Percentiles rank a stretch among this genome's conserved stretches.
Conservation (phyloP, 2,113 vertebrate species). For the Tor tambroides region DNA sequence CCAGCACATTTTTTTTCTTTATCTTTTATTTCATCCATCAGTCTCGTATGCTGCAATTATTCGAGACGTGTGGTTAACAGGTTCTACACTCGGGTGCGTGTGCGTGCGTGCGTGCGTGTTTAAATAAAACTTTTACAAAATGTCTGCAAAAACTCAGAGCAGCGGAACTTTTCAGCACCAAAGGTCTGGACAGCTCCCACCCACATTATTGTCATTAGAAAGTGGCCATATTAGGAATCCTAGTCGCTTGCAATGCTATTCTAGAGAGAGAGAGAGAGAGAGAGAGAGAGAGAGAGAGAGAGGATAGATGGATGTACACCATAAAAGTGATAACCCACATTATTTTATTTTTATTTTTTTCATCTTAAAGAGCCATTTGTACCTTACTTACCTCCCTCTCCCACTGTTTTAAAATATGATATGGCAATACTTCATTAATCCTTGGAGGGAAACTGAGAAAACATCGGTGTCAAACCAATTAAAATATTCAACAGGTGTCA, state of each 20-base stretch:
- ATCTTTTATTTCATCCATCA: neutral
- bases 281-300: too few species aligned
- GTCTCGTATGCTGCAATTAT: neutral
- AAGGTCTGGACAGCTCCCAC: slow-evolving; percentile 24
- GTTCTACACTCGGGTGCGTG: neutral
- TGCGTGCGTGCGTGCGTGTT: neutral
- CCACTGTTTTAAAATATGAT: neutral
- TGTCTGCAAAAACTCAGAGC: slow-evolving; percentile 24
- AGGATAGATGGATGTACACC: neutral
- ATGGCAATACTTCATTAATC: neutral
- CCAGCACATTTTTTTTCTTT: neutral
- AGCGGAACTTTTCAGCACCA: slow-evolving; percentile 56
- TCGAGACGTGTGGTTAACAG: neutral
- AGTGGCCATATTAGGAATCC: neutral
- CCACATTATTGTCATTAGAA: neutral
- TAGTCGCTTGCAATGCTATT: neutral
- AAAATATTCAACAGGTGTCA: neutral
- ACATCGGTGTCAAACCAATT: neutral
- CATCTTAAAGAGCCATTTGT: too few species aligned
- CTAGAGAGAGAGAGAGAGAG: neutral
- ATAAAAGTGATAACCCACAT: too few species aligned
- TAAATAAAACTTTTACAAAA: neutral
- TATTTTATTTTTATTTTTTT: too few species aligned
- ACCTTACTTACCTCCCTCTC: too few species aligned
- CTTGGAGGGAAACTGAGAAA: neutral